phyloP scores from a whole-genome alignment of 2,113 vertebrate species.

The Sardina pilchardus region DNA sequence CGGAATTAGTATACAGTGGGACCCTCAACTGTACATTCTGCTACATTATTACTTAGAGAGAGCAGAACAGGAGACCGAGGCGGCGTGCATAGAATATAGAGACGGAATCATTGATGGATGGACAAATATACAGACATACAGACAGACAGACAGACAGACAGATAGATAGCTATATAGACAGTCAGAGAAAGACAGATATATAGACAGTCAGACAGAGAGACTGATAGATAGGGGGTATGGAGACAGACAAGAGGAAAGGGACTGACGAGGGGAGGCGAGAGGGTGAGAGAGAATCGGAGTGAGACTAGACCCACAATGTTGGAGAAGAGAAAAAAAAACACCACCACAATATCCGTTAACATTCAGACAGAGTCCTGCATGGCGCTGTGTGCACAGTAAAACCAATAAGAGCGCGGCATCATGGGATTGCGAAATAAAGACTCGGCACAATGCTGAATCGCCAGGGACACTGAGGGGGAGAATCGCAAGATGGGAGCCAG shows the following conservation, averaged over 20 bases:
- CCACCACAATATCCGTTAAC: constrained; percentile 50
- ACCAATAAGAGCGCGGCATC: constrained; percentile 63
- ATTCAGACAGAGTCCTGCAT: constrained; percentile 60
- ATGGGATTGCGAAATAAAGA: constrained; percentile 58
- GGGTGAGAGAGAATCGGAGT: neutral
- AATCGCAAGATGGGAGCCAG: constrained; percentile 48
- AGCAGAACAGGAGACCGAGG: neutral
- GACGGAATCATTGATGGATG: neutral
- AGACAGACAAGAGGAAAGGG: neutral
- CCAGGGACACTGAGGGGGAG: constrained; percentile 9
- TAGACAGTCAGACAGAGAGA: constrained; percentile 27
- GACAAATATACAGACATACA: neutral
- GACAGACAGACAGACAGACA: neutral
- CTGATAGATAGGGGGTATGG: constrained; percentile 23
- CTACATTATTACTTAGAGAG: constrained; percentile 13
- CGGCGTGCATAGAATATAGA: neutral
- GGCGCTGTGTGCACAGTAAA: constrained; percentile 57
- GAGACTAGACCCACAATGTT: neutral
- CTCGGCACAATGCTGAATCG: constrained; percentile 50
- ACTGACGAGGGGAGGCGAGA: neutral
- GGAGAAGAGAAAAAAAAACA: no score
- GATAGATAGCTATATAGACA: constrained; percentile 24
- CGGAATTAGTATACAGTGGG: constrained; percentile 16
- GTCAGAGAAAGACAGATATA: constrained; percentile 3
- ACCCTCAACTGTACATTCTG: constrained; percentile 33